Base-by-base conservation (phyloP, 2,113 vertebrate genomes). In the Centropus unirufus region DNA sequence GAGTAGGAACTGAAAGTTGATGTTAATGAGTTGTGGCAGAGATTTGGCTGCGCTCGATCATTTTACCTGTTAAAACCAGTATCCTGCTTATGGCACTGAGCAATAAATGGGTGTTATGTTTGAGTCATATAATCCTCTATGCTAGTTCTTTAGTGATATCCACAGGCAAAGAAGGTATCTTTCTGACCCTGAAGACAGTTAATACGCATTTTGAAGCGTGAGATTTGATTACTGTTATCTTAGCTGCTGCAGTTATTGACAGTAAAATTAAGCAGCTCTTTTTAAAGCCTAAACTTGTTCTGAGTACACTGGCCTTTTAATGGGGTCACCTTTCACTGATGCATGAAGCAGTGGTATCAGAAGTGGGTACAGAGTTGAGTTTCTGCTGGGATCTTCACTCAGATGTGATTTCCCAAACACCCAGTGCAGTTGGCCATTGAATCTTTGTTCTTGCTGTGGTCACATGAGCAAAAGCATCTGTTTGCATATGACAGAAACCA, bases 201-300 rank as follows among this genome's bases (percentile, higher is more conserved):
- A 83, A 81, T 55, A 62, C 0, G 0, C 49, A 58, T 87, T 89
- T 83, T 84, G 90, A 93, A 92, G 49, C 64, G 34, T 59, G 85
- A 92, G 54, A 69, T 94, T 94, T 96, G 90, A 90, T 95, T 92
- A 68, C 79, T 90, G 34, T 92, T 95, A 89, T 89, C 85, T 96
- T 89, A 90, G 54, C 72, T 29, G 32, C 72, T 75, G 66, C 40
- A 69, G 51, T 89, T 91, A 89, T 79, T 94, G 86, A 69, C 66
- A 91, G 51, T 84, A 93, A 93, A 93, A 92, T 94, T 76, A 95
- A 82, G 47, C 23, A 78, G 8, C 62, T 81, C 40, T 66, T 81
- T 90, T 88, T 59, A 75, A 93, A 92, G 47, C 34, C 39, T 78
- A 9, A 42, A 15, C 44, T 93, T 82, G 20, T 68, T 95, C 62